Conservation (phyloP, 2,888 invertebrate species). For the Dascillus cervinus region DNA sequence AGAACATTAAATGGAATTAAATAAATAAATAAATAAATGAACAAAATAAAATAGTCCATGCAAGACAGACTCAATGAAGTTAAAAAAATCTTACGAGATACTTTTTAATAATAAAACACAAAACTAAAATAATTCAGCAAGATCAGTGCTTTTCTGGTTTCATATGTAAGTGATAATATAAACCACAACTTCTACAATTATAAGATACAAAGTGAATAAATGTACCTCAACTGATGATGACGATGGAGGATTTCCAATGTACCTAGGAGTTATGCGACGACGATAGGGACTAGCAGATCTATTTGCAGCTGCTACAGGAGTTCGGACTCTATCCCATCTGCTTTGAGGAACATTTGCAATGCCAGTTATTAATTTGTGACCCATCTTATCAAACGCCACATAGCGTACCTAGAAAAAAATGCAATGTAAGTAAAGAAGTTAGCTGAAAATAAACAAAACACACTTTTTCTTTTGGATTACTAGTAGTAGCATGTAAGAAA, state of each 20-base stretch:
- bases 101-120: too few relatives aligned
- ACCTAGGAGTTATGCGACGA: slow-evolving; percentile 32
- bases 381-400: slow-evolving; percentile 75
- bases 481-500: slow-evolving; percentile 67
- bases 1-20: background rate
- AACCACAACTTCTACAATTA: too few relatives aligned
- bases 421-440: slow-evolving; percentile 1
- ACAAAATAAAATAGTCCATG: too few relatives aligned
- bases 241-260: slow-evolving; percentile 13
- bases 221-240: too few relatives aligned
- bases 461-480: slow-evolving; percentile 71
- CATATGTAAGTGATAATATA: too few relatives aligned
- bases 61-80: too few relatives aligned
- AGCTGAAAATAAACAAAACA: slow-evolving; percentile 21
- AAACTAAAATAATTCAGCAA: too few relatives aligned
- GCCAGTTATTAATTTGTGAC: slow-evolving; percentile 76
- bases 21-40: too few relatives aligned
- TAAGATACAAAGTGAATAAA: too few relatives aligned
- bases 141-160: too few relatives aligned
- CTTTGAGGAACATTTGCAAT: slow-evolving; percentile 59
- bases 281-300: slow-evolving; percentile 32
- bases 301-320: slow-evolving; percentile 36
- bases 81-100: too few relatives aligned
- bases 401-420: slow-evolving; percentile 49
- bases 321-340: slow-evolving; percentile 46